phyloP scores from a whole-genome alignment of 2,888 invertebrate species.

The Dasysyrphus tricinctus region DNA sequence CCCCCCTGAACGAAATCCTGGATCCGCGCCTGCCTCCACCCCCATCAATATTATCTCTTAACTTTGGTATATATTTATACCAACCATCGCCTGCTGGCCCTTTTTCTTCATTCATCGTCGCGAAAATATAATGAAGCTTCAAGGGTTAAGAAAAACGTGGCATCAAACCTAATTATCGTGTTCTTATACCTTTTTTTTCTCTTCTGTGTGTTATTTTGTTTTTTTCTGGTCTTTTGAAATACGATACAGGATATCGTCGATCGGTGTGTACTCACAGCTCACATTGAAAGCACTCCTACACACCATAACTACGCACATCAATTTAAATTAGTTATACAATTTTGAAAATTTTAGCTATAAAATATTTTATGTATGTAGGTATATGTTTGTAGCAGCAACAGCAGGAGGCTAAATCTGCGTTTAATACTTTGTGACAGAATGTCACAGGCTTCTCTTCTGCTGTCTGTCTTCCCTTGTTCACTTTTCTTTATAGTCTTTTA shows the following conservation, averaged over 20 bases:
- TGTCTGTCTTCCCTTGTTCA: constrained; percentile 13
- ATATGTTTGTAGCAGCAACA: background rate
- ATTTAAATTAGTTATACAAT: constrained; percentile 61
- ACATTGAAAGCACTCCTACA: background rate
- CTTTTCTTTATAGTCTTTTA: background rate
- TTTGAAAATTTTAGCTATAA: constrained; percentile 45
- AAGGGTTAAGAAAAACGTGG: constrained; percentile 49
- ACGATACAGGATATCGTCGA: constrained; percentile 59
- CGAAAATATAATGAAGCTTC: constrained; percentile 27
- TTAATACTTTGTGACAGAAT: constrained; percentile 72
- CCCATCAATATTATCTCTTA: background rate
- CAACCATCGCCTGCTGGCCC: background rate
- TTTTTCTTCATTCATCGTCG: background rate
- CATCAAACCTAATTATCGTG: constrained; percentile 62
- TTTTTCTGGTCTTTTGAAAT: constrained; percentile 22
- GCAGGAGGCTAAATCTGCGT: constrained; percentile 41
- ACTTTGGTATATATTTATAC: background rate
- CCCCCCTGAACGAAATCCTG: no score
- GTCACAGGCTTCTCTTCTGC: constrained; percentile 46
- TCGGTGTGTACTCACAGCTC: background rate
- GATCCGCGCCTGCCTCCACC: no score
- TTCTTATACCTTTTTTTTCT: constrained; percentile 38
- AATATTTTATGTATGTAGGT: background rate
- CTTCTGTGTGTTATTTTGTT: background rate
- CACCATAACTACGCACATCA: constrained; percentile 46